These are phyloP conservation scores for Platyrinchus mystaceus DNA, from an alignment of 2,797 vertebrate species.

Conservation along the genomic window DNA sequence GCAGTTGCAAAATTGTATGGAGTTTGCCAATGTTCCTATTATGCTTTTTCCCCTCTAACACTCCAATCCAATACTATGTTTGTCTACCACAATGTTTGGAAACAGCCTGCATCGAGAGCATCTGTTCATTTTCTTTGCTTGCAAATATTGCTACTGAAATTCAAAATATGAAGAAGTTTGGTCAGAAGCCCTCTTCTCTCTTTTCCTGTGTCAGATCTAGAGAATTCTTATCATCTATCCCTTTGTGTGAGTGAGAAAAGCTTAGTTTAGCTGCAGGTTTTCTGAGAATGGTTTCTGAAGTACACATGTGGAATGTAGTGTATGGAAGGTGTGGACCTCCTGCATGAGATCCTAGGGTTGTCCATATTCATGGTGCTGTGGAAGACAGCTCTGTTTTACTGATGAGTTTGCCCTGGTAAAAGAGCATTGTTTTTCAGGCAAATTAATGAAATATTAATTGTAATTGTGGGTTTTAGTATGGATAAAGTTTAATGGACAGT, in stretches of 20 bases:
- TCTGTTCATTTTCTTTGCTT: neutral
- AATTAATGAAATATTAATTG: neutral
- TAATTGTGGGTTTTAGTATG: neutral
- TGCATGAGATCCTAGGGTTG: neutral
- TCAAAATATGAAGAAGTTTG: neutral
- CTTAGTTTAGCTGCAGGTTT: neutral
- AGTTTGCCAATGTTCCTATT: neutral
- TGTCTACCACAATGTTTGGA: neutral
- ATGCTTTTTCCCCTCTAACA: neutral
- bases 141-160: neutral
- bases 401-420: neutral
- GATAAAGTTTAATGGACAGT: neutral
- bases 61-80: neutral
- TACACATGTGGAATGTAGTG: fast-evolving
- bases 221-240: neutral
- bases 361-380: neutral
- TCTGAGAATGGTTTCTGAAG: neutral
- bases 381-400: neutral
- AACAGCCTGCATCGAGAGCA: neutral
- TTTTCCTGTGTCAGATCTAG: neutral
- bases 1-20: neutral
- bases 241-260: neutral
- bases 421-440: neutral
- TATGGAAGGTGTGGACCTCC: neutral
- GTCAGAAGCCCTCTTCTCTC: neutral